Base-by-base conservation (phyloP, 1,140 invertebrate species). In the Caenorhabditis briggsae region DNA sequence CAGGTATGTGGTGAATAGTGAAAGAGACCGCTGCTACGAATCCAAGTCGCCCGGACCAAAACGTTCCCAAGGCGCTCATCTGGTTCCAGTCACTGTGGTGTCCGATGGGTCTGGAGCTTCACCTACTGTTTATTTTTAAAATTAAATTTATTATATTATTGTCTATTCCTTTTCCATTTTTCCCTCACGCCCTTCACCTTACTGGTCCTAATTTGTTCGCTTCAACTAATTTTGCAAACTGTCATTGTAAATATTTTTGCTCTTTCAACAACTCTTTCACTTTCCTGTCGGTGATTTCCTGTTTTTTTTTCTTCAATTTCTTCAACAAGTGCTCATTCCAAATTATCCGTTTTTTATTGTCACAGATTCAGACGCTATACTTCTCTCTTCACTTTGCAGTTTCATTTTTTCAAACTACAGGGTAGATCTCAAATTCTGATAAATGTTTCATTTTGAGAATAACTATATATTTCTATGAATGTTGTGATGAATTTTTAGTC, bases 111-210 rank as follows among this genome's bases (percentile, higher is more conserved):
- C 70, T 14, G 64, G 70, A 46, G 84, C 58, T 41, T 33, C 85
- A 18, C 85, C 85, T 25, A 86, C 85, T 8, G 85, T 86, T 9
- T 86, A 86, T 23, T 86, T 86, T 25, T 86, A 86, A 82, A 16
- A 20, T 33, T n/a, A 78, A 20, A 50, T 50, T 33, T 43, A 43
- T 18, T 46, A n/a, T n/a, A 48, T 43, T 41, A 70, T n/a, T 25
- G 43, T n/a, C 9, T 70, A 46, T 20, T n/a, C 11, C 20, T 43
- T n/a, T 50, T 58, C 2, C 56, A 56, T 56, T 43, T 12, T 50
- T 74, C 48, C 65, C 53, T 33, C 41, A 59, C 58, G 82, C 82
- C 58, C 82, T 65, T 65, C 12, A 83, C 55, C 55, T 83, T 18
- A 83, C 82, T n/a, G 82, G 82, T 83, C 82, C 9, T 11, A 33